Evolutionary conservation across 2,888 invertebrate species (phyloP), one percentile per base, ranked within the genome.

Genomic region (Amphimallon solstitiale): DNA sequence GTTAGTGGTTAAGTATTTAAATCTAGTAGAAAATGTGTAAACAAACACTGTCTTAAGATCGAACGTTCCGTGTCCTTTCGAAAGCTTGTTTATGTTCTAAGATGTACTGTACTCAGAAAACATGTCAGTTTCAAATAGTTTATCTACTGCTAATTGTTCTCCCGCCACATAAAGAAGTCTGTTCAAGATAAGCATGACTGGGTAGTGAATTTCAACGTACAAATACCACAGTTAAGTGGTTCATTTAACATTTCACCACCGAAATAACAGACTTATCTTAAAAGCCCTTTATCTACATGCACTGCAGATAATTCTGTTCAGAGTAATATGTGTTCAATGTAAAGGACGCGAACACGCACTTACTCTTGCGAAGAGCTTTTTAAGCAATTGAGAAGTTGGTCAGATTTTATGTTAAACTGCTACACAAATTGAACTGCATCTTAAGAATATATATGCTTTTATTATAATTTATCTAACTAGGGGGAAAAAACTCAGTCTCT

Each of bases 191-290:
- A 59, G 40, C n/a, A 14, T 17, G 45, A 29, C 35, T 9, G 35
- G 17, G 35, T 51, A 51, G 15, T 51, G 51, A 51, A 51, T 51
- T 43, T 59, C 45, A 63, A 56, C 56, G 64, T 59, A 66, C 51
- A 59, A 68, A 67, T 67, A 63, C 63, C 61, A 38, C 23, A 17
- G 63, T 54, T 70, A 67, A 67, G 70, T 68, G 66, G 66, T 67
- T 65, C 64, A 64, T 66, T 68, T 66, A 67, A 63, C 65, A 66
- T 70, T 71, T 71, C 71, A 70, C 69, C 71, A 71, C 71, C 68
- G 56, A 56, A 48, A 52, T 51, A 60, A 46, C 69, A 65, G 67
- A 61, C 67, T 69, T 70, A 66, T 54, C 62, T 69, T 71, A 71
- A 71, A 70, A 68, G 70, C 68, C 56, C 61, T 63, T 66, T 71